These are phyloP conservation scores for Scolopax bukidnonensis DNA, from an alignment of 2,797 vertebrate genomes.

Conservation along the genomic window DNA sequence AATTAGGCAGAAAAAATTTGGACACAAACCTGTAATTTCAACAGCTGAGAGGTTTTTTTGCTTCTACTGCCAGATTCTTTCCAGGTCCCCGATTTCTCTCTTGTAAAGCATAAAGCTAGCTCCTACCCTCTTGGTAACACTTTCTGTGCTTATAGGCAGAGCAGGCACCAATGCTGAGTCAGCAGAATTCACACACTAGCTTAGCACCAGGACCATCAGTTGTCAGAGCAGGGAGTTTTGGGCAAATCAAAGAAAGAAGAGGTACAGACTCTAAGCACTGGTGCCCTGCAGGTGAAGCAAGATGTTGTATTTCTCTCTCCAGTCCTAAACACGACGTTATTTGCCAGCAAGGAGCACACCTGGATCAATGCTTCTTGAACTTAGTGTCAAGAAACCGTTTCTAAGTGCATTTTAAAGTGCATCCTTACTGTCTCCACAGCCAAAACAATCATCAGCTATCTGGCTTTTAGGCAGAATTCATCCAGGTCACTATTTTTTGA, in stretches of 20 bases:
- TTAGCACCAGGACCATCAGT: neutral
- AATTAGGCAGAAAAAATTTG: neutral
- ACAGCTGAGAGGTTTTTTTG: neutral
- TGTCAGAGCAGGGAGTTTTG: neutral
- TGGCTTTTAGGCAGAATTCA: neutral
- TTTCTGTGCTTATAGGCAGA: neutral
- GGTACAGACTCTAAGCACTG: neutral
- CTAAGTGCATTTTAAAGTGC: constrained; percentile 2
- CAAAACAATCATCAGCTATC: neutral
- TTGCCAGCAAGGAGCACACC: neutral
- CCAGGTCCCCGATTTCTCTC: neutral
- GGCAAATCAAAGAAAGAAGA: neutral
- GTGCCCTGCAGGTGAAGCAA: neutral
- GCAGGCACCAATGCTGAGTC: neutral
- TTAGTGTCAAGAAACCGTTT: neutral
- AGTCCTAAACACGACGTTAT: neutral
- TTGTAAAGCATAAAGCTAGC: neutral
- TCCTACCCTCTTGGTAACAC: neutral
- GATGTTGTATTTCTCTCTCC: neutral
- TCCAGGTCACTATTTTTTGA: neutral
- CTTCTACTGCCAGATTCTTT: neutral
- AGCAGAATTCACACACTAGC: neutral
- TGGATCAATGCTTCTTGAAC: constrained; percentile 21
- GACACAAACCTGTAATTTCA: neutral
- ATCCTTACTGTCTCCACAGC: neutral